These are phyloP conservation scores for Peromyscus melanophrys DNA, from an alignment of 2,797 vertebrate genomes.

Conservation along the genomic window DNA sequence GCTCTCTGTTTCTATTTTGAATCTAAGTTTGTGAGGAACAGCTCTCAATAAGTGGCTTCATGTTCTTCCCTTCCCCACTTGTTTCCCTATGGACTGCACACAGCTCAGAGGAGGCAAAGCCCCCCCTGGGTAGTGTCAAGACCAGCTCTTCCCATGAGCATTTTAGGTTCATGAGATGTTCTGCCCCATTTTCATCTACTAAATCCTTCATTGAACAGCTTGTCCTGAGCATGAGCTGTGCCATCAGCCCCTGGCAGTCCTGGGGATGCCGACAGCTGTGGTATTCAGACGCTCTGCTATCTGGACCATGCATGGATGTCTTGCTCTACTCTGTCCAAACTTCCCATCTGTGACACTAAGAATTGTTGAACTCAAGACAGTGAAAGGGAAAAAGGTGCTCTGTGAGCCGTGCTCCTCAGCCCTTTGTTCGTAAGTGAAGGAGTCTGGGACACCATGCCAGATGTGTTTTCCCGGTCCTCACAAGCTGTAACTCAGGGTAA, in stretches of 20 bases:
- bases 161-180: not conserved
- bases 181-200: not conserved
- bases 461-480: not conserved
- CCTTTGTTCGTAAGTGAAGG: not conserved
- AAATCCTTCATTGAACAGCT: not conserved
- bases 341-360: constrained; percentile 9
- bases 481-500: not conserved
- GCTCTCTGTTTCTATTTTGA: not conserved
- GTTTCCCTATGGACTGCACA: not conserved
- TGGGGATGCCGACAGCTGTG: not conserved
- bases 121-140: not conserved
- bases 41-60: not conserved
- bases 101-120: too few relatives aligned
- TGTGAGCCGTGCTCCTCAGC: not conserved
- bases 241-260: not conserved
- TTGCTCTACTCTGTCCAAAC: not conserved
- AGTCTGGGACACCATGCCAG: not conserved
- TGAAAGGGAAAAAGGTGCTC: not conserved
- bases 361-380: constrained; percentile 8
- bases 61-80: not conserved
- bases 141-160: not conserved
- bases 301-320: not conserved
- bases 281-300: not conserved
- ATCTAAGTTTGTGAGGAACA: not conserved
- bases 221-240: not conserved